Evolutionary conservation across 2,113 vertebrate genomes (phyloP).

Genomic region (Naja naja): DNA sequence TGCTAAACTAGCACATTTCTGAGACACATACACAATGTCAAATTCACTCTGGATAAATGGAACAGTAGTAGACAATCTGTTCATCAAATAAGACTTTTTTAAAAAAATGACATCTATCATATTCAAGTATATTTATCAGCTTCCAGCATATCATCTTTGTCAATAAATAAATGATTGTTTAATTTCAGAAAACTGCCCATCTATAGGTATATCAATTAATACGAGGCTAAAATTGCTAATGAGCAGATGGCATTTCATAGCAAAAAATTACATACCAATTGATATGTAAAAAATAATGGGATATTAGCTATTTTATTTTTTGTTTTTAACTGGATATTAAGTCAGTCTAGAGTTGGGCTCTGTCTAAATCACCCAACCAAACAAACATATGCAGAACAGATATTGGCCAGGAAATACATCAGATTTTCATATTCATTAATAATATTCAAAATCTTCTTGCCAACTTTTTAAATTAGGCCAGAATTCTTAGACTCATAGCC

Average conservation of each 20-base stretch:
- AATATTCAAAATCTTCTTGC: neutral
- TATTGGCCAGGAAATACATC: neutral
- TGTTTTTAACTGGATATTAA: neutral
- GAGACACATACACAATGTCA: conserved; percentile 4
- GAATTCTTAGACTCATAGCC: neutral
- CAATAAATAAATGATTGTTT: neutral
- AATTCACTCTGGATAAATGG: conserved; percentile 15
- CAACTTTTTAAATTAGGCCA: neutral
- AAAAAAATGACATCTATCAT: neutral
- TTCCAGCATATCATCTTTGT: neutral
- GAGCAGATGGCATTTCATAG: conserved; percentile 15
- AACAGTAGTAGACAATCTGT: neutral
- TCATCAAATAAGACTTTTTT: neutral
- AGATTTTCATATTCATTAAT: neutral
- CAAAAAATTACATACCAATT: conserved; percentile 43
- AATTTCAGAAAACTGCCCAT: conserved; percentile 13
- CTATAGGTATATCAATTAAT: conserved; percentile 23
- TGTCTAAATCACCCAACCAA: neutral
- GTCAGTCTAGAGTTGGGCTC: neutral
- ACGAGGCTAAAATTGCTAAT: conserved; percentile 28
- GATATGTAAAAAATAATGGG: neutral
- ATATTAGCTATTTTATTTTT: neutral
- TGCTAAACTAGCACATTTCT: conserved; percentile 15
- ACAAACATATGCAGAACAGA: neutral
- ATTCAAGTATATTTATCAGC: neutral